Conservation (phyloP, 1,140 invertebrate genomes). For the Stenopsyche tienmushanensis region DNA sequence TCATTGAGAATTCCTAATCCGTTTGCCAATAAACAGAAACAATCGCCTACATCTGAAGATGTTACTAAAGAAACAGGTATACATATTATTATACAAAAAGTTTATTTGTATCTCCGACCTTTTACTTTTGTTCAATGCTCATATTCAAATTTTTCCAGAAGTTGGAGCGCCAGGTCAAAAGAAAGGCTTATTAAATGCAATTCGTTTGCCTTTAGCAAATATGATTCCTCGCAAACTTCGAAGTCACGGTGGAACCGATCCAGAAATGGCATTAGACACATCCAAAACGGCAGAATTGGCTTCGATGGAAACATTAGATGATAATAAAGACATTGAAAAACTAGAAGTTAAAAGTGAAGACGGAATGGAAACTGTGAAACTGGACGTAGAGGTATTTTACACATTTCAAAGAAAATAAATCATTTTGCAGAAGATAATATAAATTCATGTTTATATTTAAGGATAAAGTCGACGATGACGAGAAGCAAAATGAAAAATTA, state of each 20-base stretch:
- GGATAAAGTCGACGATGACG: conserved; percentile 49
- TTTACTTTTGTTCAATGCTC: too few species aligned
- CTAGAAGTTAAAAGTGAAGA: conserved; percentile 59
- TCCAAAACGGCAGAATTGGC: conserved; percentile 66
- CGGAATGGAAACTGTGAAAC: conserved; percentile 68
- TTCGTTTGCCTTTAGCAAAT: conserved; percentile 64
- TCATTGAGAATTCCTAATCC: conserved; percentile 49
- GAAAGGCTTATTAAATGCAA: conserved; percentile 60
- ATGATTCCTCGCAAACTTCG: conserved; percentile 59
- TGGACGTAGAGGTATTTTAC: conserved; percentile 53
- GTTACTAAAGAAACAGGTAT: conserved; percentile 32
- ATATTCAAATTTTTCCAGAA: not conserved
- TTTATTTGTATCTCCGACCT: too few species aligned
- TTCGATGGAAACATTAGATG: conserved; percentile 75
- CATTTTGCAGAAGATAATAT: not conserved
- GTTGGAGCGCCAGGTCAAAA: conserved; percentile 43
- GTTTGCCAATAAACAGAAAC: conserved; percentile 45
- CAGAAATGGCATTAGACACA: conserved; percentile 53
- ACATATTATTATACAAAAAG: conserved; percentile 5
- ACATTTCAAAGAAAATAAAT: not conserved
- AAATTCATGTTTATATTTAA: conserved; percentile 40
- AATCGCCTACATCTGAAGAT: conserved; percentile 15
- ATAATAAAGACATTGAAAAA: conserved; percentile 55
- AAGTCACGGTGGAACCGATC: conserved; percentile 43
- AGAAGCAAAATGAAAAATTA: conserved; percentile 44